Evolutionary conservation across 2,888 invertebrate species (phyloP).

Genomic region (Onthophagus sagittarius): DNA sequence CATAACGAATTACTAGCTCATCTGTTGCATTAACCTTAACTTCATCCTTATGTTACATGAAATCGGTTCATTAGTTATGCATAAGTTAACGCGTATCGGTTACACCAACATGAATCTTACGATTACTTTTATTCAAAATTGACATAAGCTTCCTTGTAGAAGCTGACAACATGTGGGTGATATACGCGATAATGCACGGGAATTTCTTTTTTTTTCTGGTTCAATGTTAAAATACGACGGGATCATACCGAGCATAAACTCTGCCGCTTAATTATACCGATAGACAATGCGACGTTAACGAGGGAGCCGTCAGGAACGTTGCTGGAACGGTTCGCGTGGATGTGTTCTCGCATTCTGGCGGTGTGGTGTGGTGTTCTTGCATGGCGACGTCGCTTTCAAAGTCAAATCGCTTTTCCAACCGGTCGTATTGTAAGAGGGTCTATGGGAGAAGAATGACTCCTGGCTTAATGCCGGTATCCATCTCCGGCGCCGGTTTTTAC

Average conservation of each 20-base stretch:
- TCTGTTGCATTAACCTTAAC: not conserved
- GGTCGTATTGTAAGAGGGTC: not conserved
- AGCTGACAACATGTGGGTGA: too few relatives aligned
- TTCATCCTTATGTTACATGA: not conserved
- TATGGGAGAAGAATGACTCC: not conserved
- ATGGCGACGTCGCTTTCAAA: not conserved
- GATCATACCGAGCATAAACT: not conserved
- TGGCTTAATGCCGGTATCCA: not conserved
- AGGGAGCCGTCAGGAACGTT: not conserved
- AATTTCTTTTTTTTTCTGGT: too few relatives aligned
- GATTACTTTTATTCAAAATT: too few relatives aligned
- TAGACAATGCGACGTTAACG: not conserved
- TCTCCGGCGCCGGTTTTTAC: not conserved
- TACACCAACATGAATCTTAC: too few relatives aligned
- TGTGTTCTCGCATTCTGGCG: too few relatives aligned
- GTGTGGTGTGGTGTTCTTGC: not conserved
- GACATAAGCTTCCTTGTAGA: too few relatives aligned
- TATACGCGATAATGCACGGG: too few relatives aligned
- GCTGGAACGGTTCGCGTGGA: not conserved
- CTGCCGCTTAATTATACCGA: not conserved
- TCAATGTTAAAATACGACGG: too few relatives aligned
- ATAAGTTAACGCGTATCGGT: too few relatives aligned
- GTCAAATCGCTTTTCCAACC: not conserved
- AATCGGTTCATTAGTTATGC: too few relatives aligned
- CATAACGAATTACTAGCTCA: not conserved